Conservation (phyloP, 2,113 vertebrate species). For the Apodemus speciosus region DNA sequence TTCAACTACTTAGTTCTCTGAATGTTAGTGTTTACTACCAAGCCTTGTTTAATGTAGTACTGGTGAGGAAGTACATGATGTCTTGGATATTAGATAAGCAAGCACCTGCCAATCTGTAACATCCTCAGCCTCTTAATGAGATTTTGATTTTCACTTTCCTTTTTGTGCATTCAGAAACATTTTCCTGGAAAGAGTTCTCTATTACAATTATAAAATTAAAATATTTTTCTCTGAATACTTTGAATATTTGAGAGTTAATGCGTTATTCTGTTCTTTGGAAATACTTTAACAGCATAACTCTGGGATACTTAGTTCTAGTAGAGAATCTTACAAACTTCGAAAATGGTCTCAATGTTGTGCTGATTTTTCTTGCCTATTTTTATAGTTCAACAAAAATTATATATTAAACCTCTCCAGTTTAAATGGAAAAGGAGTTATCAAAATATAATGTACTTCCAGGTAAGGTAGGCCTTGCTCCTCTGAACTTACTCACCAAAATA, state of each 20-base stretch:
- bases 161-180: not conserved
- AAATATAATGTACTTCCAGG: conserved; percentile 79
- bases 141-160: not conserved
- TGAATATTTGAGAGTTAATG: conserved; percentile 16
- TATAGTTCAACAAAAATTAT: conserved; percentile 76
- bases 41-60: not conserved
- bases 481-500: conserved; percentile 71
- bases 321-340: conserved; percentile 71
- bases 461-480: conserved; percentile 73
- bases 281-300: conserved; percentile 68
- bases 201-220: not conserved
- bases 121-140: not conserved
- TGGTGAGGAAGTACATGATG: rapidly evolving
- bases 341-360: conserved; percentile 75
- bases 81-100: not conserved
- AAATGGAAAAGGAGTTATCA: conserved; percentile 78
- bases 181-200: not conserved
- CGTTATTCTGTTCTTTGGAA: conserved; percentile 19
- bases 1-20: no score
- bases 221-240: not conserved
- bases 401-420: conserved; percentile 77
- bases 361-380: conserved; percentile 63
- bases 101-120: not conserved
- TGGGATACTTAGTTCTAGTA: conserved; percentile 48
- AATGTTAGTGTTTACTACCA: not conserved